Evolutionary conservation across 2,888 invertebrate species (phyloP), one percentile per base, ranked within the genome.

Genomic region (Melanostoma scalare): DNA sequence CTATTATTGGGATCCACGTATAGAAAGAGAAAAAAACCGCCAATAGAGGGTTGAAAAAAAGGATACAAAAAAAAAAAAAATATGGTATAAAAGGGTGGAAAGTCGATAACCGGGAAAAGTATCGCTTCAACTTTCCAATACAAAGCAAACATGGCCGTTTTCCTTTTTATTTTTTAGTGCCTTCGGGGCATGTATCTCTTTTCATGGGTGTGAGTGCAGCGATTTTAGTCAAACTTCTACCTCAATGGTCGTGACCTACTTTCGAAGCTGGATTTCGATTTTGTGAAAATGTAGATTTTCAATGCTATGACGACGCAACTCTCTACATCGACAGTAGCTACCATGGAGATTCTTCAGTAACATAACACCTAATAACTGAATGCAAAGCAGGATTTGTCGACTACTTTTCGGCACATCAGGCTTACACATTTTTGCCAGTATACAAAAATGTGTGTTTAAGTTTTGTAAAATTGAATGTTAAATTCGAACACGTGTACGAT

Each of bases 71-170:
- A 0, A 20, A 33, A 46, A 46, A 30, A 33, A 68, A 30, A n/a
- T n/a, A n/a, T n/a, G 10, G 9, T 6, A 55, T 35, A 8, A n/a
- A 9, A n/a, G 69, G 30, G 46, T 56, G 55, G 31, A 53, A 36
- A 65, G 31, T 46, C 55, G 56, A 74, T 55, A 55, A 31, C 46
- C 55, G 38, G 4, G 65, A 46, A 55, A 46, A 65, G 63, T 48
- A 20, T 20, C 20, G 20, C 20, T 20, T n/a, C n/a, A n/a, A n/a
- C n/a, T n/a, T n/a, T 20, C 20, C 20, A 20, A 20, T 20, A 20
- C 20, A 20, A 0, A 20, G 20, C 20, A 20, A 20, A 1, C 20
- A 20, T 20, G 20, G 20, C 20, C 20, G 20, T 1, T 20, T 20
- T 20, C 20, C 20, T 20, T 20, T 20, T 20, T 20, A 44, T 31